Conservation (phyloP, 2,113 vertebrate genomes). For the Platysteira castanea region DNA sequence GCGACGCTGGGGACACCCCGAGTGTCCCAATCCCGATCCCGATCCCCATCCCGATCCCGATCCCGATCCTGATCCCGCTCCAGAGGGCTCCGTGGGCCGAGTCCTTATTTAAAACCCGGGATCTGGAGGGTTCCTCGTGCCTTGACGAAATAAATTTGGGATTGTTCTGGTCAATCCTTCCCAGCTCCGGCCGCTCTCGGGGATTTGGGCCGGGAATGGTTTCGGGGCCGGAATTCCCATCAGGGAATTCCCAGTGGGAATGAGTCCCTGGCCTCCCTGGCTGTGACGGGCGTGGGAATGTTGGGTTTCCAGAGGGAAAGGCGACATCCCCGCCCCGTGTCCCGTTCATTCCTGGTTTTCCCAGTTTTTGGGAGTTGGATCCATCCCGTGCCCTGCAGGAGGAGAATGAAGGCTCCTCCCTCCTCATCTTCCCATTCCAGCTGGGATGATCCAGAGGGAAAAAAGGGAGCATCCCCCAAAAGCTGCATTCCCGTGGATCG, state of each 20-base stretch:
- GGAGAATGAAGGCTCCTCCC: too few species aligned
- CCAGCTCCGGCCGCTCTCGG: accelerated
- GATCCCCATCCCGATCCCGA: not conserved
- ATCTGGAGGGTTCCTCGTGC: constrained; percentile 25
- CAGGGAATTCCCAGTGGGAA: not conserved
- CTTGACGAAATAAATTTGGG: constrained; percentile 66
- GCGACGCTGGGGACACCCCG: not conserved
- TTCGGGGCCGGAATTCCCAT: accelerated
- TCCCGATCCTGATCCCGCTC: not conserved
- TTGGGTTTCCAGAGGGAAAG: too few species aligned
- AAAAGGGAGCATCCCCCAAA: too few species aligned
- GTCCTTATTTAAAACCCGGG: constrained; percentile 42
- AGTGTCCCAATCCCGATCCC: not conserved
- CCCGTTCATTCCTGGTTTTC: too few species aligned
- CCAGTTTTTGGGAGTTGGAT: too few species aligned
- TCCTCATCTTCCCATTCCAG: too few species aligned
- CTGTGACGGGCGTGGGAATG: not conserved
- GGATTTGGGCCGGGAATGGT: accelerated
- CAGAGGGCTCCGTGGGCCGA: not conserved
- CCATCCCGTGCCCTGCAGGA: too few species aligned
- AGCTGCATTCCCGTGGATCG: too few species aligned
- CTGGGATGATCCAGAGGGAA: too few species aligned
- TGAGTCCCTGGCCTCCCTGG: too few species aligned
- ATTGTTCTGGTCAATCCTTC: not conserved
- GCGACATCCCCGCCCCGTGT: too few species aligned